Conservation (phyloP, 2,113 vertebrate genomes). For the Hippocampus zosterae region DNA sequence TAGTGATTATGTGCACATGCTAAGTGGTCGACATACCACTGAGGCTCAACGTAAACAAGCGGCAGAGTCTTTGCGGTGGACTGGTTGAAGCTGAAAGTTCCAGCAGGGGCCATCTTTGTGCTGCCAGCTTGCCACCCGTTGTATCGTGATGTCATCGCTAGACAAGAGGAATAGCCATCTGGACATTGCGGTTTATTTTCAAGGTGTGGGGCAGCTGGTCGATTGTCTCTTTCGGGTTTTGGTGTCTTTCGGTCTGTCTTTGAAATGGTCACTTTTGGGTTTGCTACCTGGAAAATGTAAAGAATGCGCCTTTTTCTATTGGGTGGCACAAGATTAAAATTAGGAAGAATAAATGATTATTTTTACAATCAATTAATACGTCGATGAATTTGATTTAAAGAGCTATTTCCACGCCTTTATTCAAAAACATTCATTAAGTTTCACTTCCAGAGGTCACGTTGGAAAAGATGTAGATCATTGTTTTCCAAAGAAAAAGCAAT, state of each 20-base stretch:
- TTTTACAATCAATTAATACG: too few relatives aligned
- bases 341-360: too few relatives aligned
- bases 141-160: conserved; percentile 44
- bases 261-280: not conserved
- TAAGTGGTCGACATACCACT: conserved; percentile 8
- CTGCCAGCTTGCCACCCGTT: conserved; percentile 47
- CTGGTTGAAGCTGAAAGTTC: conserved; percentile 25
- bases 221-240: not conserved
- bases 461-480: too few relatives aligned
- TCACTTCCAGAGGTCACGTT: too few relatives aligned
- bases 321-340: not conserved
- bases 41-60: conserved; percentile 12
- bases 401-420: too few relatives aligned
- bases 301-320: not conserved
- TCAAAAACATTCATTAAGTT: too few relatives aligned
- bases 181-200: conserved; percentile 48
- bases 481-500: too few relatives aligned
- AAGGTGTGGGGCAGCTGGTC: conserved; percentile 15
- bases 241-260: conserved; percentile 10
- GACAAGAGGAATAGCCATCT: conserved; percentile 68
- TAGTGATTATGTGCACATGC: not conserved
- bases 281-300: not conserved
- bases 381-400: too few relatives aligned
- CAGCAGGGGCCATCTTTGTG: conserved; percentile 44
- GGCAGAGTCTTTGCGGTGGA: conserved; percentile 20